Evolutionary conservation across 2,888 invertebrate species (phyloP).

Genomic region (Lasioglossum zephyrum): DNA sequence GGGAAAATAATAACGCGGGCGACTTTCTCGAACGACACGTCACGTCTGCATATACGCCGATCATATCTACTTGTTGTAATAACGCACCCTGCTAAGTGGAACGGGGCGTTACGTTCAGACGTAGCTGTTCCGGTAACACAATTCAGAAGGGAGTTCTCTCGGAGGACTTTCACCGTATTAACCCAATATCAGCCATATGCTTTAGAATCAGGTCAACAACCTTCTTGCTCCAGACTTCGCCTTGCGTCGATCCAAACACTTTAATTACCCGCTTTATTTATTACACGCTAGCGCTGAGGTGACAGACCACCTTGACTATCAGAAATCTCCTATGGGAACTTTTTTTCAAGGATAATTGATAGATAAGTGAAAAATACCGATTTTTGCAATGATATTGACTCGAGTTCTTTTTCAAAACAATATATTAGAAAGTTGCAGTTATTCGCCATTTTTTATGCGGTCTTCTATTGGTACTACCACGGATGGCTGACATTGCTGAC

Average conservation of each 20-base stretch:
- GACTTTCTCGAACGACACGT: slow-evolving; percentile 47
- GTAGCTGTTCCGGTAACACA: slow-evolving; percentile 71
- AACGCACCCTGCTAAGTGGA: slow-evolving; percentile 70
- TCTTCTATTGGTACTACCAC: neutral
- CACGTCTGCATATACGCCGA: slow-evolving; percentile 57
- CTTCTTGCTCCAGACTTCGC: slow-evolving; percentile 40
- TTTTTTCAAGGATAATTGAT: neutral
- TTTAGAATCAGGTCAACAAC: slow-evolving; percentile 70
- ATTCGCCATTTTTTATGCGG: neutral
- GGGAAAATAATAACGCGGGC: slow-evolving; percentile 42
- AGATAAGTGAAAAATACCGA: neutral
- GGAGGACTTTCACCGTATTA: slow-evolving; percentile 73
- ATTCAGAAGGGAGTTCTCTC: slow-evolving; percentile 70
- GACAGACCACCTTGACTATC: neutral
- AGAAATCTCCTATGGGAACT: neutral
- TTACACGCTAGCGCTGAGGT: neutral
- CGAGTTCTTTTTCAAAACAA: neutral
- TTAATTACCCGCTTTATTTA: slow-evolving; percentile 15
- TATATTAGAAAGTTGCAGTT: neutral
- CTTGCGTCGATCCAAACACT: slow-evolving; percentile 22
- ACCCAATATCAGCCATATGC: slow-evolving; percentile 71
- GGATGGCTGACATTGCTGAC: too few species aligned
- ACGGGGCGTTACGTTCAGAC: slow-evolving; percentile 71
- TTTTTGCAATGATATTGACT: neutral
- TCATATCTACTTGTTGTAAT: slow-evolving; percentile 70